A percentile compares a stretch with the other conserved stretches of the same genome.
Evolutionary conservation across 2,797 vertebrate genomes (phyloP).

Genomic region (Molossus molossus): DNA sequence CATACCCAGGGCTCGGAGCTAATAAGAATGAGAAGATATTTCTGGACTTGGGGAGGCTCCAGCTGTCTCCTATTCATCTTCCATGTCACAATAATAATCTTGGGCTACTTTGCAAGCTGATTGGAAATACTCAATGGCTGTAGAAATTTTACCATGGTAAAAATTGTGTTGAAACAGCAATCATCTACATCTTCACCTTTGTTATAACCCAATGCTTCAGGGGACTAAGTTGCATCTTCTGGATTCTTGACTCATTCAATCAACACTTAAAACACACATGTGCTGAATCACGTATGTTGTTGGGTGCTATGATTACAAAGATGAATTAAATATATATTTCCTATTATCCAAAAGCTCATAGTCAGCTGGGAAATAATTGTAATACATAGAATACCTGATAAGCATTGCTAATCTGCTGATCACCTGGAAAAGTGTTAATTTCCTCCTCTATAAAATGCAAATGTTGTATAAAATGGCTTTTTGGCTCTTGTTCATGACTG

Average conservation of each 20-base stretch:
- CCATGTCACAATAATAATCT: not conserved
- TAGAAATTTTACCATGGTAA: not conserved
- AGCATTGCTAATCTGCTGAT: not conserved
- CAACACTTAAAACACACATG: not conserved
- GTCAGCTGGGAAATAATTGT: not conserved
- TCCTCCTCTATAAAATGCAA: not conserved
- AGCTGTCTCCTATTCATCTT: not conserved
- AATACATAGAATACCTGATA: not conserved
- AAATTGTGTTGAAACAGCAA: not conserved
- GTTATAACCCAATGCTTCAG: not conserved
- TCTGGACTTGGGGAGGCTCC: not conserved
- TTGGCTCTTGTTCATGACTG: not conserved
- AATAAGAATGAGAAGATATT: not conserved
- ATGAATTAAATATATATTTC: not conserved
- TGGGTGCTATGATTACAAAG: not conserved
- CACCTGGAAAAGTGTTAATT: not conserved
- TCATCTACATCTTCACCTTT: not conserved
- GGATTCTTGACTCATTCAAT: not conserved
- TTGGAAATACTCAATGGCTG: not conserved
- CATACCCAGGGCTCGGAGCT: not conserved
- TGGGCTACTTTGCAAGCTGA: not conserved
- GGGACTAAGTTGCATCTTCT: conserved; percentile 7
- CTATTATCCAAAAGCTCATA: not conserved
- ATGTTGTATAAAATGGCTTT: not conserved
- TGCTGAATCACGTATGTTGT: not conserved